A percentile compares a stretch with the other conserved stretches of the same genome.
Conservation (phyloP, 2,888 invertebrate genomes). For the Laspeyria flexula region DNA sequence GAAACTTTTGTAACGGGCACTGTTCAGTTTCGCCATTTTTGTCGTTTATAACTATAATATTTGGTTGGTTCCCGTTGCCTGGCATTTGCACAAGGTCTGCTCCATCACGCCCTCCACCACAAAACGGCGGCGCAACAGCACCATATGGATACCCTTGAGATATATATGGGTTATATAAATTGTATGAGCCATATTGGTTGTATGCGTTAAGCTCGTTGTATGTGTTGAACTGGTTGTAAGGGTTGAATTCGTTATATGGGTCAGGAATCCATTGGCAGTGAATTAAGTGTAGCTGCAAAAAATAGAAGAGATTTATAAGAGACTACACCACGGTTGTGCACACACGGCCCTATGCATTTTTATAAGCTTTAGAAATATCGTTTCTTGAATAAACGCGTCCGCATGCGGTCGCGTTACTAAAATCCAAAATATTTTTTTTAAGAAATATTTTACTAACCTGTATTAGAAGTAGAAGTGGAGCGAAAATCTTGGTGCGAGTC, state of each 20-base stretch:
- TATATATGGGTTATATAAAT: not conserved
- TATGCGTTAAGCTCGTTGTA: no score
- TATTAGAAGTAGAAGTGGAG: constrained; percentile 14
- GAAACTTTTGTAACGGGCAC: constrained; percentile 13
- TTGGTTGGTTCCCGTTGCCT: constrained; percentile 18
- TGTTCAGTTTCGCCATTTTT: constrained; percentile 5
- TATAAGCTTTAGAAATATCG: no score
- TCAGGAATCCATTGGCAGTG: constrained; percentile 4
- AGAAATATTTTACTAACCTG: constrained; percentile 26
- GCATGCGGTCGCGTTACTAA: no score
- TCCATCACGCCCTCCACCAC: not conserved
- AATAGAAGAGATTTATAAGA: not conserved
- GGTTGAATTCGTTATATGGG: no score
- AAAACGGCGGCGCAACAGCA: not conserved
- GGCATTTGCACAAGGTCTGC: not conserved
- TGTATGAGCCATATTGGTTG: constrained; percentile 2
- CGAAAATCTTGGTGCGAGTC: constrained; percentile 13
- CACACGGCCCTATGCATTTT: no score
- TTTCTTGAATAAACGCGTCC: not conserved
- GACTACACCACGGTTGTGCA: no score
- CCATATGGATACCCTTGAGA: not conserved
- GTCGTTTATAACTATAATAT: constrained; percentile 30
- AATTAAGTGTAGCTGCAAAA: constrained; percentile 22
- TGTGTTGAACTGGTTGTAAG: not conserved
- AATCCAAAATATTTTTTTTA: no score